phyloP scores from a whole-genome alignment of 2,113 vertebrate genomes.

The Mellivora capensis region DNA sequence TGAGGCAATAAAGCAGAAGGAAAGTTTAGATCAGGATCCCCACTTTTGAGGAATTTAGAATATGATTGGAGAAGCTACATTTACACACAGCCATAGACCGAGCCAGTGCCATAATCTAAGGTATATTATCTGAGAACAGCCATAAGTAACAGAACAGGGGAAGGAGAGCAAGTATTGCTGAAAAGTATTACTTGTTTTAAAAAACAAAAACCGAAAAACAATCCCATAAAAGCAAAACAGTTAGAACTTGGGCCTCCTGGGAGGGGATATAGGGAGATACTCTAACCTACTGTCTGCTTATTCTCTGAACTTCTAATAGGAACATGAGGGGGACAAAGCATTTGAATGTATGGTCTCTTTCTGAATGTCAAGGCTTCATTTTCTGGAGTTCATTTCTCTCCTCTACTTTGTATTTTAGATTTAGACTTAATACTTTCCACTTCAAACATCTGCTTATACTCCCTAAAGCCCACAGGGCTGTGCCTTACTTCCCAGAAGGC shows the following conservation, averaged over 20 bases:
- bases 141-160: rapidly evolving
- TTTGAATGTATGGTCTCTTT: neutral
- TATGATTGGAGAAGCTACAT: neutral
- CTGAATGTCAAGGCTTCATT: neutral
- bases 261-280: rapidly evolving
- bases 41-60: neutral
- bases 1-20: neutral
- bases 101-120: neutral
- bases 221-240: neutral
- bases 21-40: neutral
- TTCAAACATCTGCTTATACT: neutral
- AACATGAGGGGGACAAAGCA: neutral
- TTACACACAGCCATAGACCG: neutral
- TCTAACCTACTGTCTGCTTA: neutral
- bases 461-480: neutral
- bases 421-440: neutral
- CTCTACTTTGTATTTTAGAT: neutral
- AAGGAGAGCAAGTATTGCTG: no score
- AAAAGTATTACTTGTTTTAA: neutral
- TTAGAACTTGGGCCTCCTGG: neutral
- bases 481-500: neutral
- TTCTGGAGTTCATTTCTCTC: neutral
- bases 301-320: neutral
- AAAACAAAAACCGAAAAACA: neutral
- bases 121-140: neutral